Base-by-base conservation (phyloP, 2,797 vertebrate genomes). In the Distichodus sexfasciatus region DNA sequence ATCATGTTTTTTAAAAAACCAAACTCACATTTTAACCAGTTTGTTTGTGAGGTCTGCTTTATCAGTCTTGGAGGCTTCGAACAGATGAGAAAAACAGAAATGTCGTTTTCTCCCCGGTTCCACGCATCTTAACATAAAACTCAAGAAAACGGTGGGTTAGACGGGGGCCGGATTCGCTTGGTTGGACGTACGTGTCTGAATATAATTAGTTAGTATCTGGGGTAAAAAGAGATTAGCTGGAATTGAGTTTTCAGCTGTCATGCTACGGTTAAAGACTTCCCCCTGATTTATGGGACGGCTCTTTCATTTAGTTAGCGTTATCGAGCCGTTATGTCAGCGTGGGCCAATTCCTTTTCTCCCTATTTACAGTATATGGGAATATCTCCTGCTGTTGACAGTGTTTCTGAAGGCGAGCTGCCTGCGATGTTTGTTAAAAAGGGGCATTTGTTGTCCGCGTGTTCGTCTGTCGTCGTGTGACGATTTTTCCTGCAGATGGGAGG, bases 401-500 rank as follows among this genome's bases (percentile, higher is more conserved):
- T 31, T 11, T 24, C 10, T 23, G 24, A 43, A 29, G 17, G 6
- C 14, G 29, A 35, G 31, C 29, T 14, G 31, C 54, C 36, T 6
- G 38, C 9, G 10, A n/a, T 33, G 29, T 59, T 47, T 59, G 31
- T 58, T 68, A 53, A 26, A 19, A 57, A 58, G 29, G 26, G 68
- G 23, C 54, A 17, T 7, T 59, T 53, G 40, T 65, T 65, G 6
- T 21, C 3, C 48, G 23, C 63, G 50, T 68, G 54, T 60, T 51
- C 9, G 35, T 47, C 36, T 65, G 74, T 76, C 74, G n/a, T 68
- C 71, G 46, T 68, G 43, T 33, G 63, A 47, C 66, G 35, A 46
- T 71, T 68, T 74, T 64, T 55, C n/a, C 35, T 64, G 47, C 51
- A 65, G 71, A 64, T 74, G 63, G 62, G 68, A 57, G 59, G 59